Evolutionary conservation across 2,888 invertebrate genomes (phyloP), one percentile per base, ranked within the genome.

Genomic region (Eristalinus sepulchralis): DNA sequence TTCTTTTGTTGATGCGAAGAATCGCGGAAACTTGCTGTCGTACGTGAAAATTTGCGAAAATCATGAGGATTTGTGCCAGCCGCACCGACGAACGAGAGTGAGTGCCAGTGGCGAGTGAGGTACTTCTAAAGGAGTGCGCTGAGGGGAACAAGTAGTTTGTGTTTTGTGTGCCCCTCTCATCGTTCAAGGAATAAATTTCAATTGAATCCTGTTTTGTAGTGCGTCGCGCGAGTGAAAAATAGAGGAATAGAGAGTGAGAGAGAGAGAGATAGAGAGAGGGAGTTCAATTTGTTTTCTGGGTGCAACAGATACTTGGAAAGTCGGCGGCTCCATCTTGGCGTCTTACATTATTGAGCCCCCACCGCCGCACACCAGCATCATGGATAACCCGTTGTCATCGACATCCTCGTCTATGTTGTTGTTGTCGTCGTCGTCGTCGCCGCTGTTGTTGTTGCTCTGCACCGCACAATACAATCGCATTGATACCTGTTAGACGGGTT

Each of bases 401-500:
- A 47, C 75, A 71, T 77, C 85, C 55, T 73, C 81, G 66, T 73
- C 62, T 47, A 57, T 33, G 53, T 83, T 47, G 34, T 73, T 66
- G 64, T 62, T 47, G 62, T 71, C 76, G 60, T 73, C 53, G 62
- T 71, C 76, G 64, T 73, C 57, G 78, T 75, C 82, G 57, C 47
- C 63, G 34, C 9, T 55, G 47, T 77, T 81, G 72, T 77, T 82
- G 70, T 83, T 78, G 70, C 79, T 59, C 66, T 31, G 47, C 66
- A 71, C 67, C 63, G 66, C 83, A 79, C 86, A 73, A 82, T 82
- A 86, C 86, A 86, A 82, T 78, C 75, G 67, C 82, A 70, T 75
- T 78, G 73, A 83, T 83, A 86, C 83, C 86, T 79, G 83, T 78
- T 86, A 86, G 78, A 86, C 86, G 75, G 86, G 86, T 86, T 79